Percentiles rank a stretch among this genome's conserved stretches.
These are phyloP conservation scores for Prionailurus viverrinus DNA, from an alignment of 2,113 vertebrate species.

Conservation along the genomic window DNA sequence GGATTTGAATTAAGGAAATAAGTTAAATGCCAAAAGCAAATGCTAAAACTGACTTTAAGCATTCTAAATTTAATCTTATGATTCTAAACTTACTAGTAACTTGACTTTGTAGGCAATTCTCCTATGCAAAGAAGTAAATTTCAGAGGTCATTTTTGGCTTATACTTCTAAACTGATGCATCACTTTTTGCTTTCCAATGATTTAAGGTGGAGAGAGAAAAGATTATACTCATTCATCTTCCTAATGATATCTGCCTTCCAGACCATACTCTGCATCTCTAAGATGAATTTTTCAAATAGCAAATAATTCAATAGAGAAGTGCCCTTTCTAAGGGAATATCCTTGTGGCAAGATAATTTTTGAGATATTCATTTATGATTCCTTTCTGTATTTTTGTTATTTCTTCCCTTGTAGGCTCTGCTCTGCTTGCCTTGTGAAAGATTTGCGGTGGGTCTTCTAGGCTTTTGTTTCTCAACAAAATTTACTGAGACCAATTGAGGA, in stretches of 20 bases:
- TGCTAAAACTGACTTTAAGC: not conserved
- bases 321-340: not conserved
- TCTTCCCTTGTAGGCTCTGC: not conserved
- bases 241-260: constrained; percentile 54
- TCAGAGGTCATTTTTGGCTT: constrained; percentile 48
- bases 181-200: constrained; percentile 52
- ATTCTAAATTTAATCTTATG: constrained; percentile 40
- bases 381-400: not conserved
- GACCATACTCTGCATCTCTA: constrained; percentile 48
- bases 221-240: constrained; percentile 75
- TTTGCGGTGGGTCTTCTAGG: not conserved
- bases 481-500: not conserved
- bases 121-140: constrained; percentile 63
- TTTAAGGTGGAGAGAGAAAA: constrained; percentile 69
- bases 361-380: constrained; percentile 54
- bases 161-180: constrained; percentile 43
- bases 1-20: constrained; percentile 65
- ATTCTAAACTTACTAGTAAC: constrained; percentile 27
- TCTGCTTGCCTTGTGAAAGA: constrained; percentile 5
- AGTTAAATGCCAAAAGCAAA: constrained; percentile 50
- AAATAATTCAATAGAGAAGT: constrained; percentile 67
- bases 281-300: constrained; percentile 64
- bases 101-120: constrained; percentile 47
- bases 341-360: constrained; percentile 53
- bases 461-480: constrained; percentile 47